Base-by-base conservation (phyloP, 2,113 vertebrate genomes). In the Gobius niger region DNA sequence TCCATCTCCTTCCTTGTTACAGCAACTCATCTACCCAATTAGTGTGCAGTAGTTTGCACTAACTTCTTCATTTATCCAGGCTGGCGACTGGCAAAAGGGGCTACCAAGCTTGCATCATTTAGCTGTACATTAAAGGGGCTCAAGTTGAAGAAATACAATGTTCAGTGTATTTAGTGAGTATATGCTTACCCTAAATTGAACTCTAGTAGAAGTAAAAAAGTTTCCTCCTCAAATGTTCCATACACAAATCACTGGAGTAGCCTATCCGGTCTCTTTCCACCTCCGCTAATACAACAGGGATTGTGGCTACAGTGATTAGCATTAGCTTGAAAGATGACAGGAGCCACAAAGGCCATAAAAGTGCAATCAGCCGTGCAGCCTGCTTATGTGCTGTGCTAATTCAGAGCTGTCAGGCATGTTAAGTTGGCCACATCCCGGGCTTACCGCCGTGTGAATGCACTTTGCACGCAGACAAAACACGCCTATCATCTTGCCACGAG, bases 261-360 rank as follows among this genome's bases (percentile, higher is more conserved):
- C 24, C 24, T 34, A 52, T 54, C 9, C 18, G 16, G 8, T 54
- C 11, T 54, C 52, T 24, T 54, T 54, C 18, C 7, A 4, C n/a
- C 18, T 40, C 54, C 13, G 47, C 63, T 86, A 78, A 87, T 85
- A 70, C 66, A 82, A 75, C 73, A 4, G 52, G 9, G 52, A 57
- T 6, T 34, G 54, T 52, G 11, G 64, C 77, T 86, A 68, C 72
- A 76, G 81, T 75, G 75, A 85, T 81, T 56, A 77, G 75, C 81
- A 85, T 84, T 82, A 85, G 49, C 12, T 34, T 85, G 86, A 88
- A 70, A 46, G 69, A 87, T 81, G 77, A 78, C 72, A 74, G 16
- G 69, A 68, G 53, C 15, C 82, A 77, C 60, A 65, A 56, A 77
- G 64, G 67, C 80, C 82, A 74, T 83, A 80, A 83, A 83, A 70